Base-by-base conservation (phyloP, 2,888 invertebrate species). In the Drosophila nigritarsus region DNA sequence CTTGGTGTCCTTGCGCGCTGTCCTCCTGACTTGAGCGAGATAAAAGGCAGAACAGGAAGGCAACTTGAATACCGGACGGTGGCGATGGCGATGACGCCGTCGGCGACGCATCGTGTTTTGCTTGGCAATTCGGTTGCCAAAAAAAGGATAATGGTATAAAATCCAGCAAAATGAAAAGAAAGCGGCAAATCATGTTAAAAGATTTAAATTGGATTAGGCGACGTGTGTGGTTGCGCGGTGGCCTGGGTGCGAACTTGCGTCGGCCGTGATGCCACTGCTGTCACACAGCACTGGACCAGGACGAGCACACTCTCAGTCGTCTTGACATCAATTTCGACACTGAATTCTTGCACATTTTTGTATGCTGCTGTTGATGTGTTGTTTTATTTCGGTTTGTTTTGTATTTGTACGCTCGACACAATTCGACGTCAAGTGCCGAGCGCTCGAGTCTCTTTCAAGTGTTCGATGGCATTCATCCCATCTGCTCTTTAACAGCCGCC, bases 151-250 rank as follows among this genome's bases (percentile, higher is more conserved):
- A 90, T 85, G 87, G 89, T 81, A 85, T 83, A 76, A 88, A 88
- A 85, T 86, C 90, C 84, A 83, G 75, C 71, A 89, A 86, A 85
- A 90, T 88, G 90, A 90, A 90, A 90, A 86, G 83, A 90, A 83
- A 90, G 82, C 82, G 87, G 87, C 89, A 91, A 89, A 89, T 89
- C 91, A 90, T 90, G 90, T 89, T 91, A 89, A 91, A 89, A 90
- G 89, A 87, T 91, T 89, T 90, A 89, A 89, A 90, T 89, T 89
- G 91, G 89, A 91, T 91, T 90, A 90, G 87, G 75, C 73, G 75
- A 75, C 87, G 81, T 83, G 80, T 79, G 73, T 70, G 5, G 48
- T 36, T 42, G 49, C 27, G 53, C 54, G 30, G 29, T 45, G 7
- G 62, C 45, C 62, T 53, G 60, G 70, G 80, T 73, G 80, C 75